Base-by-base conservation (phyloP, 1,140 invertebrate species). In the Microplitis mediator region DNA sequence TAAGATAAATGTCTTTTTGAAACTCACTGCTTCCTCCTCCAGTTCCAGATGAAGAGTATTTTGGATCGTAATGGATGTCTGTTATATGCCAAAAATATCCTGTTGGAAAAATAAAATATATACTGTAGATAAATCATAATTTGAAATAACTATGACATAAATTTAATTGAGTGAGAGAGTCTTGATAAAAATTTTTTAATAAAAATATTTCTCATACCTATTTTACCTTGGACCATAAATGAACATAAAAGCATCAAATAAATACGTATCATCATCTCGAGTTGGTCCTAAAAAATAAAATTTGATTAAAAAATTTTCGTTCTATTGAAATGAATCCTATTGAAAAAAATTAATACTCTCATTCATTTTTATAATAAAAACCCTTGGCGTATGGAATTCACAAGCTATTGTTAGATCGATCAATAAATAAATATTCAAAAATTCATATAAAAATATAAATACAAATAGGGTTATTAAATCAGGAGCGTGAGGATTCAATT, bases 41-140 rank as follows among this genome's bases (percentile, higher is more conserved):
- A 81, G 95, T 92, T 74, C 92, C 93, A 72, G 91, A 88, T 35
- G 89, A 88, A 73, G 91, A 92, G 83, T 95, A 96, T 56, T 91
- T 89, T 5, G 92, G 91, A 81, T 96, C 94, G 86, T 95, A 94
- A 85, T 97, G 95, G 75, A 96, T 91, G 84, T 97, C 95, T 60
- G 94, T 95, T 76, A 97, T 94, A 85, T 96, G 95, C 95, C 95
- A 97, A 88, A 97, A 96, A 84, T 93, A 94, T 76, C 94, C 95
- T 96, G 90, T 14, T 91, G 93, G 80, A 89, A 86, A 82, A 76
- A 64, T 69, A 23, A 54, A 51, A 58, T 54, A 23, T 23, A 23
- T 23, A 1, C 23, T 65, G 35, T 31, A 2, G 51, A 14, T 8
- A 52, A 14, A 14, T 51, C 5, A 50, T 52, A 67, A 3, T 16